Evolutionary conservation across 2,888 invertebrate species (phyloP).

Genomic region (Leucophora obtusa): DNA sequence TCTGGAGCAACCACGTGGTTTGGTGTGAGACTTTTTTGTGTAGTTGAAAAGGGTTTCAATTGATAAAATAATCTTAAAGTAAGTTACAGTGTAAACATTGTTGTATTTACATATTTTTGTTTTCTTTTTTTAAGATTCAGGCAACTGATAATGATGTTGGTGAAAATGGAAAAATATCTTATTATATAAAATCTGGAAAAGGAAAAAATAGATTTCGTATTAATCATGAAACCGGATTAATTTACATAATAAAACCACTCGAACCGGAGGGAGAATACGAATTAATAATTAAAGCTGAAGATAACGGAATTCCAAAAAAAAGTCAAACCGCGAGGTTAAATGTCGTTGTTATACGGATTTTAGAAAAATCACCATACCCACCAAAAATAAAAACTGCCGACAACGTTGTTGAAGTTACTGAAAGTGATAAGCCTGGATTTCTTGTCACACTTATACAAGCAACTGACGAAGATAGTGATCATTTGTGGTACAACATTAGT

Average conservation of each 20-base stretch:
- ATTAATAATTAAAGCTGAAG: slow-evolving; percentile 82
- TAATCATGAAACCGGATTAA: slow-evolving; percentile 88
- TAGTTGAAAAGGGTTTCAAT: too few relatives aligned
- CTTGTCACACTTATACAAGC: slow-evolving; percentile 92
- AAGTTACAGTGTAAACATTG: too few relatives aligned
- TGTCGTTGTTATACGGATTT: slow-evolving; percentile 83
- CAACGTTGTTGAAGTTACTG: slow-evolving; percentile 87
- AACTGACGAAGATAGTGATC: slow-evolving; percentile 90
- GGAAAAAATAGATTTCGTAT: slow-evolving; percentile 90
- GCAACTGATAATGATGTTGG: slow-evolving; percentile 91
- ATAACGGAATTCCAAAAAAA: slow-evolving; percentile 86
- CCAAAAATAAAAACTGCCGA: slow-evolving; percentile 83
- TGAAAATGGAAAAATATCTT: slow-evolving; percentile 89
- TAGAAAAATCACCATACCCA: slow-evolving; percentile 82
- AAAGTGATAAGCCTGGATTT: slow-evolving; percentile 92
- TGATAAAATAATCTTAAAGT: too few relatives aligned
- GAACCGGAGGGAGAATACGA: slow-evolving; percentile 81
- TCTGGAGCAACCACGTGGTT: too few relatives aligned
- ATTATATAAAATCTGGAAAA: slow-evolving; percentile 88
- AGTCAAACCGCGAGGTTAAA: slow-evolving; percentile 87
- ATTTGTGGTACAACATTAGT: slow-evolving; percentile 93
- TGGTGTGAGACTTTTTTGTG: too few relatives aligned
- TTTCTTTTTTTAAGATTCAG: slow-evolving; percentile 74
- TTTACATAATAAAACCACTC: slow-evolving; percentile 87
- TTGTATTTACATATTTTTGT: neutral